phyloP scores from a whole-genome alignment of 2,888 invertebrate species.

The Siphonodentalium dalli region DNA sequence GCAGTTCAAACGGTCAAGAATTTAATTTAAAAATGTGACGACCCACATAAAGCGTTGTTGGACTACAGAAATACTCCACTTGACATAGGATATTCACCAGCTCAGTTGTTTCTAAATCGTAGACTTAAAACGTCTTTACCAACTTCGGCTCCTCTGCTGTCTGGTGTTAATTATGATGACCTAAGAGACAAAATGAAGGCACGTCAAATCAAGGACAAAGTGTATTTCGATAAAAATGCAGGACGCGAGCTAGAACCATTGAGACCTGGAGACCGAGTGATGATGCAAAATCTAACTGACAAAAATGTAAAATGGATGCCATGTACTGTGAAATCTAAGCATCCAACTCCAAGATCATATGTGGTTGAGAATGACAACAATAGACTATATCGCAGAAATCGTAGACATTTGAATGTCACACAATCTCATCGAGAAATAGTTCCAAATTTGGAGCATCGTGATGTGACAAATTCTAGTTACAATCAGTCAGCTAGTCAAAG shows the following conservation, averaged over 20 bases:
- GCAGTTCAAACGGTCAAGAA: conserved; percentile 20
- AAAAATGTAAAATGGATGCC: too few relatives aligned
- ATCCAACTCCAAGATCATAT: too few relatives aligned
- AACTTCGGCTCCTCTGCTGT: conserved; percentile 14
- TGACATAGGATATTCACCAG: conserved; percentile 15
- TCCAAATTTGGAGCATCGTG: too few relatives aligned
- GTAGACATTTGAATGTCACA: too few relatives aligned
- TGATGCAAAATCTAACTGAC: conserved; percentile 11
- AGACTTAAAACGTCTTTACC: conserved; percentile 19
- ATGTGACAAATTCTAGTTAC: too few relatives aligned
- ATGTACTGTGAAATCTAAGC: too few relatives aligned
- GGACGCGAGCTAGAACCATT: neutral
- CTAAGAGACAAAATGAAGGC: neutral
- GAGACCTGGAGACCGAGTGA: neutral
- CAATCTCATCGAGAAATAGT: too few relatives aligned
- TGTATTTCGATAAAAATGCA: conserved; percentile 11
- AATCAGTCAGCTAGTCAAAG: too few relatives aligned
- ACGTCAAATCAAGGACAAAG: conserved; percentile 2
- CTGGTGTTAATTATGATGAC: neutral
- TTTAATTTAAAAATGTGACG: conserved; percentile 12
- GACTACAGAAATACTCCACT: conserved; percentile 14
- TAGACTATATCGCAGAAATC: too few relatives aligned
- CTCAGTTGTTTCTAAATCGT: conserved; percentile 18
- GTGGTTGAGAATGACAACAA: too few relatives aligned
- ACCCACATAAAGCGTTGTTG: conserved; percentile 15